Evolutionary conservation across 2,113 vertebrate genomes (phyloP).

Genomic region (Myiopsitta monachus): DNA sequence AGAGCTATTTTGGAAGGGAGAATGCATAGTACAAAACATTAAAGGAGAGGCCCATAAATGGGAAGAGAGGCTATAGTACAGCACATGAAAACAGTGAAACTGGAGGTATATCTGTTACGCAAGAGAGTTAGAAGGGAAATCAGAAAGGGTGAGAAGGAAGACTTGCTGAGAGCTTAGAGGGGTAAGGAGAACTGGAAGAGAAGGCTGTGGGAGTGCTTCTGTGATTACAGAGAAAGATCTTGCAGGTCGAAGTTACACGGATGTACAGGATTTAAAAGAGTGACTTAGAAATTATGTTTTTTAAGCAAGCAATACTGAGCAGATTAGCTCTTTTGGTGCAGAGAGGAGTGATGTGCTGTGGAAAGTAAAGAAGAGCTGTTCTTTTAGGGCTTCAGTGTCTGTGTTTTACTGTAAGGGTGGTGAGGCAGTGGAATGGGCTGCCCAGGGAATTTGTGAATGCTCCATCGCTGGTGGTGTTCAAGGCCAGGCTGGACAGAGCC

Average conservation of each 20-base stretch:
- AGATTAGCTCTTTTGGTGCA: neutral
- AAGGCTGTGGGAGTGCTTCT: neutral
- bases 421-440: too few species aligned
- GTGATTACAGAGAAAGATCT: neutral
- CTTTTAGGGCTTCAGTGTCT: neutral
- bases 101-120: neutral
- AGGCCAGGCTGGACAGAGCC: too few species aligned
- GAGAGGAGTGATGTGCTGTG: neutral
- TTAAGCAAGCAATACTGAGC: neutral
- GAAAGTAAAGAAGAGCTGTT: neutral
- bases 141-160: neutral
- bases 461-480: too few species aligned
- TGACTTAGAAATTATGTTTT: neutral
- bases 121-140: neutral
- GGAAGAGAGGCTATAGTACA: neutral
- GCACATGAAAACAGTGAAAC: neutral
- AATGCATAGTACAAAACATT: fast-evolving
- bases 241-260: neutral
- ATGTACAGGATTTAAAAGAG: neutral
- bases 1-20: neutral
- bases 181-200: neutral
- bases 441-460: too few species aligned
- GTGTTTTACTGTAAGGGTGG: neutral
- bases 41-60: neutral
- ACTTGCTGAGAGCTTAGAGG: fast-evolving